A percentile compares a stretch with the other conserved stretches of the same genome.
These are phyloP conservation scores for Meleagris gallopavo DNA, from an alignment of 2,113 vertebrate species.

Conservation along the genomic window DNA sequence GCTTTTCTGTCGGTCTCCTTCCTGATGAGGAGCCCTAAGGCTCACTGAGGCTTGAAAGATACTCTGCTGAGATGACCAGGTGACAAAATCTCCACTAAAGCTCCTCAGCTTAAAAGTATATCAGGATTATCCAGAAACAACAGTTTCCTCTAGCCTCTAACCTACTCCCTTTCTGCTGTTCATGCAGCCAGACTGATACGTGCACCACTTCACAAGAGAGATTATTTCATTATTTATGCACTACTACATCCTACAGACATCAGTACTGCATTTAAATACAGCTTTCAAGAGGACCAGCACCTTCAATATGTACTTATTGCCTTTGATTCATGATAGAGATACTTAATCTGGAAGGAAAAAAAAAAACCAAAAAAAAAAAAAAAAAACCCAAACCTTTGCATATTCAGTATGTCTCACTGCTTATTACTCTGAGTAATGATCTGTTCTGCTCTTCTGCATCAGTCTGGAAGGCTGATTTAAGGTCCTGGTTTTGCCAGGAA, in stretches of 20 bases:
- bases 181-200: neutral
- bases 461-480: neutral
- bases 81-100: neutral
- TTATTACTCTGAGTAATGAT: neutral
- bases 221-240: constrained; percentile 13
- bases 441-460: neutral
- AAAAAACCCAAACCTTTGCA: neutral
- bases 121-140: neutral
- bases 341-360: neutral
- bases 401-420: neutral
- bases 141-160: neutral
- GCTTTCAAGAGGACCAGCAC: neutral
- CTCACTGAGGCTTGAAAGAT: constrained; percentile 9
- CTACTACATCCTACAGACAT: neutral
- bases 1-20: neutral
- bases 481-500: neutral
- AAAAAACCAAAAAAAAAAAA: no score
- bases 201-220: neutral
- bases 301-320: neutral
- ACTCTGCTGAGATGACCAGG: neutral
- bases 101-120: neutral
- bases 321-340: neutral
- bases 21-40: neutral
- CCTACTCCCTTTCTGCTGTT: neutral
- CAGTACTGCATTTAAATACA: neutral